Conservation (phyloP, 2,888 invertebrate genomes). For the Epinotia demarniana region DNA sequence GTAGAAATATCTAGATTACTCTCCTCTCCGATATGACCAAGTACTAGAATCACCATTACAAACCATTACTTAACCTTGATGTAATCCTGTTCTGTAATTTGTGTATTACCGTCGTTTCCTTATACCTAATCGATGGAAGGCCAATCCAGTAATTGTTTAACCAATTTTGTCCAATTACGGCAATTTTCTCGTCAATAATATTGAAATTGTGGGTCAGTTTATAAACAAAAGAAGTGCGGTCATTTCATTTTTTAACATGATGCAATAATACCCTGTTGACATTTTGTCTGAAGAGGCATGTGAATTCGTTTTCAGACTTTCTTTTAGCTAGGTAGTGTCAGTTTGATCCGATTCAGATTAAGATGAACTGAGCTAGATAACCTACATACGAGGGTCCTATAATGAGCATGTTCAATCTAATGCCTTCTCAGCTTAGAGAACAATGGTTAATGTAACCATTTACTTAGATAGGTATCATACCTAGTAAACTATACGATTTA, state of each 20-base stretch:
- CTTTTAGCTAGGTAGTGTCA: neutral
- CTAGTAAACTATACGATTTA: slow-evolving; percentile 1
- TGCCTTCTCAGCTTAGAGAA: slow-evolving; percentile 4
- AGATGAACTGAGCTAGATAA: slow-evolving; percentile 2
- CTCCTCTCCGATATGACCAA: neutral
- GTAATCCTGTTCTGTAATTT: slow-evolving; percentile 40
- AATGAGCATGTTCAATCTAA: slow-evolving; percentile 3
- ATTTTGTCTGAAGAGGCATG: neutral
- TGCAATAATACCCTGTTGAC: neutral
- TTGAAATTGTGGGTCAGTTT: slow-evolving; percentile 6
- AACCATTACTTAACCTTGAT: slow-evolving; percentile 37
- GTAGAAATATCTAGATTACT: neutral
- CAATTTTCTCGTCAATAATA: slow-evolving; percentile 34
- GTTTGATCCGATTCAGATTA: slow-evolving; percentile 24
- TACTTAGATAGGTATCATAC: neutral
- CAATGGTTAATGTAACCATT: slow-evolving; percentile 8
- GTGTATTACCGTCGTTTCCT: slow-evolving; percentile 35
- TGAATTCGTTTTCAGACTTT: slow-evolving; percentile 23
- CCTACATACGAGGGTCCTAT: slow-evolving; percentile 7
- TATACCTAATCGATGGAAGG: slow-evolving; percentile 31
- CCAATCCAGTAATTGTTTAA: slow-evolving; percentile 35
- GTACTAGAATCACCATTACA: slow-evolving; percentile 11
- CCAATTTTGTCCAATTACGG: slow-evolving; percentile 41
- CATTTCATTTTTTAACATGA: slow-evolving; percentile 12
- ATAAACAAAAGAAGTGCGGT: slow-evolving; percentile 33